Conservation (phyloP, 2,113 vertebrate genomes). For the Chaetorhynchus papuensis region DNA sequence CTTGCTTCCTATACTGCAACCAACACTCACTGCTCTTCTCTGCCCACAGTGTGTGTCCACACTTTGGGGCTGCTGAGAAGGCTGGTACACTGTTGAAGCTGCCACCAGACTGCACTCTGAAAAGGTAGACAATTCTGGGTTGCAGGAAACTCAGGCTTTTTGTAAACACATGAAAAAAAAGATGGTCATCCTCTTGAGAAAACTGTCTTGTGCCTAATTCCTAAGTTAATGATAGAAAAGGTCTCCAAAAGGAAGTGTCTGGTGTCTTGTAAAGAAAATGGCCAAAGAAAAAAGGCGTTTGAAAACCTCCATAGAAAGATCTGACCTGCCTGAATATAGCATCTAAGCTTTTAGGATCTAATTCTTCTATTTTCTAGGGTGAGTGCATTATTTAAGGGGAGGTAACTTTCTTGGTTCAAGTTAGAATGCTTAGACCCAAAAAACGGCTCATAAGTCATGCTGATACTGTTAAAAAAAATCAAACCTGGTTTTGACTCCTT, state of each 20-base stretch:
- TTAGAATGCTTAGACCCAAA: background rate
- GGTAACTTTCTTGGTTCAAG: background rate
- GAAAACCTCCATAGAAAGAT: background rate
- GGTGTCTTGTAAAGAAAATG: background rate
- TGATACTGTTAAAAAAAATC: background rate
- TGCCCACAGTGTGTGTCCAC: fast-evolving
- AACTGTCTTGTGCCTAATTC: background rate
- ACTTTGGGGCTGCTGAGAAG: background rate
- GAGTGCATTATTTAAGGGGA: background rate
- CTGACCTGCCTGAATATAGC: background rate
- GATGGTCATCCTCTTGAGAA: background rate
- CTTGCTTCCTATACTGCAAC: background rate
- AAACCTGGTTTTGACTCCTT: background rate
- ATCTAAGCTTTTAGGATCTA: background rate
- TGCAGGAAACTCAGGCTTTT: background rate
- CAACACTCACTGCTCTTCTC: background rate
- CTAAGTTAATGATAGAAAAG: background rate
- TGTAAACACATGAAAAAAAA: background rate
- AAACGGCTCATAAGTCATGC: fast-evolving
- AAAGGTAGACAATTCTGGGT: background rate
- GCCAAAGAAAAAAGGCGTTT: background rate
- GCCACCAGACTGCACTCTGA: background rate
- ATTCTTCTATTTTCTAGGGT: background rate
- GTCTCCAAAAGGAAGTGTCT: background rate
- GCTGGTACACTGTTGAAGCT: background rate